Base-by-base conservation (phyloP, 92 coral and sea anemone species). In the Meandrina meandrites region DNA sequence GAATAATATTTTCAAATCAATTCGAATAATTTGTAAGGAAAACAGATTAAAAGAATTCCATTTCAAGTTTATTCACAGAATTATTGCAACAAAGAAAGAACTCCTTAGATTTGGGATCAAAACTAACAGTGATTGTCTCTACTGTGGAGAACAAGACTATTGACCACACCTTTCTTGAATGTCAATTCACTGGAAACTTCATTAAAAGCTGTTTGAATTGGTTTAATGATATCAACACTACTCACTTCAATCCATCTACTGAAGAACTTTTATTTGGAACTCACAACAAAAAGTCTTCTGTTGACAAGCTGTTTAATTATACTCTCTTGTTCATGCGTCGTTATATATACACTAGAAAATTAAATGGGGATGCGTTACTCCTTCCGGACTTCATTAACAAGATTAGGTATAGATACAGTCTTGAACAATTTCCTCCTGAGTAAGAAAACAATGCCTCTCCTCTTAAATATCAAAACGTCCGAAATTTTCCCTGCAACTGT, bases 21-120 rank as follows among this genome's bases (percentile, higher is more conserved):
- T 77, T 27, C 48, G 64, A 21, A 77, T 32, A 51, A 77, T 7
- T 34, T 77, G 36, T 48, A 77, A 77, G 51, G 36, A 77, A 6
- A 48, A 16, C 4, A 50, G 51, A 77, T 22, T 47, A 27, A 27
- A 58, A 47, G 60, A 47, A 47, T n/a, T 48, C 37, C 22, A 48
- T 3, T 77, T 77, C 51, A 77, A 48, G 8, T 27, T 77, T 58
- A 2, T 27, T 47, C 80, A 77, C 37, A 24, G 80, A 77, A 48
- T 50, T 22, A 77, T n/a, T 30, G 80, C 24, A 4, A 48, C 80
- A 31, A 76, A n/a, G 57, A 76, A 48, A 47, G 62, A 76, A 76
- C 66, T 76, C n/a, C 19, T n/a, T n/a, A n/a, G n/a, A n/a, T n/a
- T n/a, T n/a, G n/a, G n/a, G n/a, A n/a, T n/a, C n/a, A n/a, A n/a